These are phyloP conservation scores for Gadopsis bispinosus DNA, from an alignment of 2,797 vertebrate species.

Conservation along the genomic window DNA sequence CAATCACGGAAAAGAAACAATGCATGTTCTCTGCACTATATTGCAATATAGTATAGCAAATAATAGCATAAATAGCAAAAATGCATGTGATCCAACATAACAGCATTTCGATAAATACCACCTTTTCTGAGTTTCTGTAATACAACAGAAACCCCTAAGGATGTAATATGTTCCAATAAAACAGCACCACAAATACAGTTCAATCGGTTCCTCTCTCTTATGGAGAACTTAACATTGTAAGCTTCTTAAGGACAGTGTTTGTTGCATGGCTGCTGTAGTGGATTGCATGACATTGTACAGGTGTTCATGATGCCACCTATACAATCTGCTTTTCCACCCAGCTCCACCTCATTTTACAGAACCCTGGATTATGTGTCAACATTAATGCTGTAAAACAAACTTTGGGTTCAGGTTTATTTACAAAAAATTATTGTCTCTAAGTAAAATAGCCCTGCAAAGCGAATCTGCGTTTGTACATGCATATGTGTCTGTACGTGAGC, in stretches of 20 bases:
- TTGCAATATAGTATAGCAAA: neutral
- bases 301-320: neutral
- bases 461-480: neutral
- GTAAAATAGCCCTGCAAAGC: conserved; percentile 1
- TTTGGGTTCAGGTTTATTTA: neutral
- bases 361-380: conserved; percentile 8
- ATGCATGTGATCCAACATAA: conserved; percentile 5
- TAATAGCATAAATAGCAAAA: neutral
- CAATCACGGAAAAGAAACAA: conserved; percentile 43
- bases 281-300: conserved; percentile 23
- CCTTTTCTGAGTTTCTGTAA: conserved; percentile 1
- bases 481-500: neutral
- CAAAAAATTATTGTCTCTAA: neutral
- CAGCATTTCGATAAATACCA: conserved; percentile 11
- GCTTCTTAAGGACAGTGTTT: conserved; percentile 7
- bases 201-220: neutral
- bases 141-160: neutral
- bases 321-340: neutral
- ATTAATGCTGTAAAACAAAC: conserved; percentile 7
- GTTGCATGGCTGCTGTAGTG: neutral
- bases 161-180: neutral
- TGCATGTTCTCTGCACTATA: conserved; percentile 27
- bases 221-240: neutral
- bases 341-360: neutral
- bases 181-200: neutral